These are phyloP conservation scores for Spisula solida DNA, from an alignment of 2,888 invertebrate genomes.

Conservation along the genomic window DNA sequence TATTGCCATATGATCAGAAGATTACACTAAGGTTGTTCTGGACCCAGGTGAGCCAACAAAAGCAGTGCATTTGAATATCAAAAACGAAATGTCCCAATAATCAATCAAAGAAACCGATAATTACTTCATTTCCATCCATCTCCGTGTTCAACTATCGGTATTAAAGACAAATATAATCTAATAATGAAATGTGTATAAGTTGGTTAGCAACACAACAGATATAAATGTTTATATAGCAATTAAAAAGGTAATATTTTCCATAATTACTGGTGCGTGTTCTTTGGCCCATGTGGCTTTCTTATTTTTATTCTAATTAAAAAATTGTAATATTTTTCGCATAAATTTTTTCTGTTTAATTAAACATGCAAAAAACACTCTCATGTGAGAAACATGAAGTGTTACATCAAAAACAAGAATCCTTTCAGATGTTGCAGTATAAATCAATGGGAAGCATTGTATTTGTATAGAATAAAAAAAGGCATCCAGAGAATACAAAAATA, in stretches of 20 bases:
- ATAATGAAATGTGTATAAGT: conserved; percentile 32
- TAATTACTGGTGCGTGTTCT: conserved; percentile 43
- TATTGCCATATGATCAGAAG: too few relatives aligned
- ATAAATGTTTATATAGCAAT: conserved; percentile 4
- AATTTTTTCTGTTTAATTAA: not conserved
- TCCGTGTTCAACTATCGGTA: conserved; percentile 35
- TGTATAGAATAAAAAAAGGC: not conserved
- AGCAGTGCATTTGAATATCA: not conserved
- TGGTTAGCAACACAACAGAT: conserved; percentile 43
- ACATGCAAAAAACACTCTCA: conserved; percentile 1
- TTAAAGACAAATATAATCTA: conserved; percentile 41
- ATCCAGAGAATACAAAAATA: not conserved
- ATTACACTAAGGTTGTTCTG: too few relatives aligned
- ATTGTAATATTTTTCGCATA: not conserved
- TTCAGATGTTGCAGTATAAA: not conserved
- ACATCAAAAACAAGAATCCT: not conserved
- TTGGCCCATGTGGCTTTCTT: conserved; percentile 54
- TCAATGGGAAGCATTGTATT: not conserved
- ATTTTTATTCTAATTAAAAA: not conserved
- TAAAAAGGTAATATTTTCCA: not conserved
- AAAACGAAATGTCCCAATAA: not conserved
- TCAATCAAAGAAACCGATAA: not conserved
- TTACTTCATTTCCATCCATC: conserved; percentile 34
- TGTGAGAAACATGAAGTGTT: not conserved
- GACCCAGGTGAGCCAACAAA: not conserved